Base-by-base conservation (phyloP, 1,140 invertebrate genomes). In the Ceratosolen fusciceps region DNA sequence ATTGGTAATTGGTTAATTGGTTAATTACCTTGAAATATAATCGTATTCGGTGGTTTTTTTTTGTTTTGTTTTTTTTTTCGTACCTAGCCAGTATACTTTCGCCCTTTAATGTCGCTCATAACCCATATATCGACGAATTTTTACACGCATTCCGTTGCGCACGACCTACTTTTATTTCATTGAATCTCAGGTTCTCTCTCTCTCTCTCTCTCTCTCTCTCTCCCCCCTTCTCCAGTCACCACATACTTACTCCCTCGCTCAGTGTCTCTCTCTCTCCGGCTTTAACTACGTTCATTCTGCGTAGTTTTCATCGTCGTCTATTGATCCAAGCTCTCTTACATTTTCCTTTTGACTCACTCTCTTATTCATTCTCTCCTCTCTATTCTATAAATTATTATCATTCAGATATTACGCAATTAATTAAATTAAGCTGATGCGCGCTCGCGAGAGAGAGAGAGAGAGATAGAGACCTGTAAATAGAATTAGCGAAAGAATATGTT, bases 101-200 rank as follows among this genome's bases (percentile, higher is more conserved):
- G 29, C 29, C 19, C 10, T 65, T 8, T 21, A 68, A 14, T 3
- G 12, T n/a, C 29, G 14, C 19, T 39, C 54, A 37, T 58, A 37
- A 19, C 24, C 43, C 8, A 2, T 21, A 52, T 39, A 68, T 68
- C 31, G n/a, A 7, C n/a, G 12, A 31, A 76, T 76, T 76, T 76
- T 76, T 34, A 34, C 62, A 26, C 26, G 60, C 29, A 37, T 68
- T 54, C 10, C 31, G 12, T 67, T 9, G 58, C n/a, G 7, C 7
- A 43, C 62, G 74, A 76, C 74, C 74, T 68, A 76, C 74, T 76
- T 76, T 68, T 76, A 68, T 76, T 76, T 76, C 74, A 76, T 76
- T 65, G 62, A 54, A 68, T 68, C 37, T 49, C 43, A 9, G 19
- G 19, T 75, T 19, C 58, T 31, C 7, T 16, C 7, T 24, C 29